A percentile compares a stretch with the other conserved stretches of the same genome.
Conservation (phyloP, 2,113 vertebrate species). For the Neolamprologus kungweensis region DNA sequence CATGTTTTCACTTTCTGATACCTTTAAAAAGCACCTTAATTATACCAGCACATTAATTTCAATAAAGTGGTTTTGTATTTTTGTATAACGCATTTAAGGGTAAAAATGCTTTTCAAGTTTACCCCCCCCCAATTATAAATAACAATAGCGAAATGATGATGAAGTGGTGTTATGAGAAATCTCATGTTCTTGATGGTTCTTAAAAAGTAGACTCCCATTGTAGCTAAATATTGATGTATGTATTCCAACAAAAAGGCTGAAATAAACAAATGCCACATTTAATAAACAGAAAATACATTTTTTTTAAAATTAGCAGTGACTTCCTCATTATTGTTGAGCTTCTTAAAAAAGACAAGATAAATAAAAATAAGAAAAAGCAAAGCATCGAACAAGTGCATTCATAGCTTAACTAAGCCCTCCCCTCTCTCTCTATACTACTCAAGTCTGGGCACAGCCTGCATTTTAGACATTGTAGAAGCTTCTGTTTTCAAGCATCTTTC, state of each 20-base stretch:
- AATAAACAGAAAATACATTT: background rate
- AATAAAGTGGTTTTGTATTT: background rate
- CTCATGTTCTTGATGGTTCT: background rate
- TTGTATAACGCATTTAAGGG: background rate
- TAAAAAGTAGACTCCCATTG: background rate
- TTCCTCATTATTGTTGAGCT: background rate
- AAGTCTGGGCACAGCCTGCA: background rate
- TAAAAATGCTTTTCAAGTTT: background rate
- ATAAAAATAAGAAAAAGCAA: background rate
- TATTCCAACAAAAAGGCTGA: background rate
- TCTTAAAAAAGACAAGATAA: background rate
- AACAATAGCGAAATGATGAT: background rate
- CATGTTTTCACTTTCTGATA: background rate
- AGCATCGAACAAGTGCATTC: background rate
- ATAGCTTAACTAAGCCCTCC: background rate
- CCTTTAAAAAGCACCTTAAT: background rate
- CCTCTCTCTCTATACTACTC: background rate
- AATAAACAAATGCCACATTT: background rate
- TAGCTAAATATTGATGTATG: background rate
- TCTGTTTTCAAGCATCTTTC: background rate
- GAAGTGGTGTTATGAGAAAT: background rate
- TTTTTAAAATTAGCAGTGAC: background rate
- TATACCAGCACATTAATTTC: background rate
- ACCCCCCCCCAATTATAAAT: background rate
- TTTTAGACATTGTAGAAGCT: background rate